A percentile compares a stretch with the other conserved stretches of the same genome.
These are phyloP conservation scores for Heliornis fulica DNA, from an alignment of 2,113 vertebrate genomes.

Conservation along the genomic window DNA sequence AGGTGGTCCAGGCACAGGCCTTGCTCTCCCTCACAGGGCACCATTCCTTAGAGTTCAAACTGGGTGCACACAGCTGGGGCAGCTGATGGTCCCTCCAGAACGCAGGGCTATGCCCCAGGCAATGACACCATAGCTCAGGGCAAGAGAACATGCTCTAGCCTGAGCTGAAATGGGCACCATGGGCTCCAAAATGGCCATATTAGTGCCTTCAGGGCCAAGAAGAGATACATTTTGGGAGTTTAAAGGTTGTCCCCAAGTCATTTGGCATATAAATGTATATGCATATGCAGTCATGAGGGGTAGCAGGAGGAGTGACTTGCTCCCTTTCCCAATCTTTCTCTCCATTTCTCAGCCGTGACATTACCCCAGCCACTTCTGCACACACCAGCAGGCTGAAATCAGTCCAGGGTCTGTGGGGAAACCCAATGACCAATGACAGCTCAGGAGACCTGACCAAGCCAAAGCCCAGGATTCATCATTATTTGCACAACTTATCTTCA, in stretches of 20 bases:
- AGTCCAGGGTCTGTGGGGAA: not conserved
- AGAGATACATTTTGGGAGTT: not conserved
- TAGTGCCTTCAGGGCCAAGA: not conserved
- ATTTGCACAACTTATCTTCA: not conserved
- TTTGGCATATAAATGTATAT: not conserved
- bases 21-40: accelerated
- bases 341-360: not conserved
- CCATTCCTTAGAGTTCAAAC: accelerated
- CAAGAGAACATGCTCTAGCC: not conserved
- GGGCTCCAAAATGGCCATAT: accelerated
- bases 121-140: not conserved
- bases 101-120: not conserved
- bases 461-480: not conserved
- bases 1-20: accelerated
- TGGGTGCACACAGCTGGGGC: accelerated
- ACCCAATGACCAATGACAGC: accelerated
- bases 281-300: accelerated
- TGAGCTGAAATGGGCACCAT: not conserved
- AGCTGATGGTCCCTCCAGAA: not conserved
- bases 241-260: not conserved
- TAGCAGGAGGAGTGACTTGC: not conserved
- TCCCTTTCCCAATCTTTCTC: not conserved
- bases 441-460: accelerated
- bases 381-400: not conserved
- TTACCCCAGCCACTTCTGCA: not conserved